Percentiles rank a stretch among this genome's conserved stretches.
phyloP scores from a whole-genome alignment of 2,888 invertebrate genomes.

The Augiades crinisus region DNA sequence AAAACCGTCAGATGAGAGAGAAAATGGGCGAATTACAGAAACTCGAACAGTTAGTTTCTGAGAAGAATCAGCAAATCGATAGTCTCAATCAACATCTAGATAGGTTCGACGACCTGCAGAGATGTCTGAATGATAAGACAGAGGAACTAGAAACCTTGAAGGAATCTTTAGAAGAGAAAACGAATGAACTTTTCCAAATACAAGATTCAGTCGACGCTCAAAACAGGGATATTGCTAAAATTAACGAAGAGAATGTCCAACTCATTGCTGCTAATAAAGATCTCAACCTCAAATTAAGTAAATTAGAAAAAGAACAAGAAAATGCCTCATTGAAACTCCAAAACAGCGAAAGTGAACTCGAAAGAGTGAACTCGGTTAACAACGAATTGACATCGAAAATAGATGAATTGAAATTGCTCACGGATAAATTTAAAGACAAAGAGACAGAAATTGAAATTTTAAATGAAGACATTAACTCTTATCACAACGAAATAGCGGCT shows the following conservation, averaged over 20 bases:
- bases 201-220: slow-evolving; percentile 61
- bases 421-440: slow-evolving; percentile 70
- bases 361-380: slow-evolving; percentile 61
- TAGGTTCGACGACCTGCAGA: slow-evolving; percentile 71
- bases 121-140: slow-evolving; percentile 73
- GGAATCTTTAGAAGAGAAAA: slow-evolving; percentile 70
- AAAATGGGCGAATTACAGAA: slow-evolving; percentile 71
- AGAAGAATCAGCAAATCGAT: slow-evolving; percentile 79
- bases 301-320: slow-evolving; percentile 73
- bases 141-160: slow-evolving; percentile 71
- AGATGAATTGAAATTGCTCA: slow-evolving; percentile 63
- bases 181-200: slow-evolving; percentile 63
- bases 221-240: slow-evolving; percentile 58
- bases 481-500: slow-evolving; percentile 73
- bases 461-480: slow-evolving; percentile 72
- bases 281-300: slow-evolving; percentile 58
- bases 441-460: slow-evolving; percentile 80
- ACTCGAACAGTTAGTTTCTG: slow-evolving; percentile 77
- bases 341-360: slow-evolving; percentile 62
- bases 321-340: slow-evolving; percentile 64
- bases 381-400: slow-evolving; percentile 62
- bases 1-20: slow-evolving; percentile 71
- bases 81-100: slow-evolving; percentile 75
- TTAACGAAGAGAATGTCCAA: slow-evolving; percentile 66
- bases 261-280: slow-evolving; percentile 58